phyloP scores from a whole-genome alignment of 2,888 invertebrate genomes.

The Teleiodes luculella region DNA sequence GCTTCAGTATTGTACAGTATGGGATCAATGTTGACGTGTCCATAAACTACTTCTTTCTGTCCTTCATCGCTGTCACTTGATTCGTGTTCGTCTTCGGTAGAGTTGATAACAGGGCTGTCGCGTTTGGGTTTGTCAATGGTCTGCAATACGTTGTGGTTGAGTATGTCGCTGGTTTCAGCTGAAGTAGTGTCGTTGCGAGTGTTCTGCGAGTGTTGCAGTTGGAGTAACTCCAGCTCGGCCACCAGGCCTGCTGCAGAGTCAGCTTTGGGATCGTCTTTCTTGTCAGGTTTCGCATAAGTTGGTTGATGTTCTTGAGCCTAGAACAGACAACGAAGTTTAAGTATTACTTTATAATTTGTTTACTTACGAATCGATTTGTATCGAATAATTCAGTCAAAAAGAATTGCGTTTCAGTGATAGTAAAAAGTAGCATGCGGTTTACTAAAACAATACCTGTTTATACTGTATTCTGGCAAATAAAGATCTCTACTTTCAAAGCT shows the following conservation, averaged over 20 bases:
- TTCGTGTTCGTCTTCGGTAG: slow-evolving; percentile 37
- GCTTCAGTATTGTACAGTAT: slow-evolving; percentile 48
- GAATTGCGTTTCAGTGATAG: no score
- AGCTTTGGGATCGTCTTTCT: slow-evolving; percentile 52
- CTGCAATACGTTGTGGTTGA: slow-evolving; percentile 52
- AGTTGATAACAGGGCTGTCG: slow-evolving; percentile 54
- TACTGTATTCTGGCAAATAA: no score
- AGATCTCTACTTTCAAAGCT: no score
- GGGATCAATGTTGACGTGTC: slow-evolving; percentile 68
- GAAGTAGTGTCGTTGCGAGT: slow-evolving; percentile 38
- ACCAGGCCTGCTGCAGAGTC: slow-evolving; percentile 48
- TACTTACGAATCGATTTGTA: no score
- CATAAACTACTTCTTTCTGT: slow-evolving; percentile 68
- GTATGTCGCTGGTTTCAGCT: slow-evolving; percentile 36
- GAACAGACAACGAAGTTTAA: slow-evolving; percentile 23
- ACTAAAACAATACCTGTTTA: no score
- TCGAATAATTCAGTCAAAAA: no score
- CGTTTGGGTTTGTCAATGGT: slow-evolving; percentile 68
- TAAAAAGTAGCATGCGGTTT: no score
- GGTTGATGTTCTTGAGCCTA: slow-evolving; percentile 59
- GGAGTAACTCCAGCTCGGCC: slow-evolving; percentile 67
- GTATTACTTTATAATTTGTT: background rate
- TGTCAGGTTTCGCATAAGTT: slow-evolving; percentile 52
- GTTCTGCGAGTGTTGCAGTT: slow-evolving; percentile 56
- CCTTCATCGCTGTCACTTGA: slow-evolving; percentile 50